phyloP scores from a whole-genome alignment of 2,113 vertebrate species.

The Myiopsitta monachus region DNA sequence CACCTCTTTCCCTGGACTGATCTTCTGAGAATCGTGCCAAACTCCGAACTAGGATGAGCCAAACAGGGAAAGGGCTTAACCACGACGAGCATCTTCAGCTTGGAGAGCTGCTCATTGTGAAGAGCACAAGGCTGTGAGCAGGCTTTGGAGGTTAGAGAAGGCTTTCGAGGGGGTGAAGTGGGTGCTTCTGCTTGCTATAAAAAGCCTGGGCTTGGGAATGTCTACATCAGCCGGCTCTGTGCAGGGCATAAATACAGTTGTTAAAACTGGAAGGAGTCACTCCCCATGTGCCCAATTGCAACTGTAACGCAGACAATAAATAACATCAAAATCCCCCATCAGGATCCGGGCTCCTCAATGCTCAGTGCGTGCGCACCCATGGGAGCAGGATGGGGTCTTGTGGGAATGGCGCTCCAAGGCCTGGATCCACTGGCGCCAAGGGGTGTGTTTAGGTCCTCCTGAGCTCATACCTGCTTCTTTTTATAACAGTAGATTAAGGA shows the following conservation, averaged over 20 bases:
- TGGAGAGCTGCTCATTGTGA: not conserved
- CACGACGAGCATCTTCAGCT: not conserved
- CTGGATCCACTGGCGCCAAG: rapidly evolving
- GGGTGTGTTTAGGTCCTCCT: not conserved
- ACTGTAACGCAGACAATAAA: slow-evolving; percentile 28
- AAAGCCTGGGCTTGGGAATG: slow-evolving; percentile 25
- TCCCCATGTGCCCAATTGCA: not conserved
- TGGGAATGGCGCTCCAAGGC: rapidly evolving
- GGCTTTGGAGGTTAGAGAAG: not conserved
- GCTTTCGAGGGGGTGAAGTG: not conserved
- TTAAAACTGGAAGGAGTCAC: not conserved
- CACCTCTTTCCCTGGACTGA: not conserved
- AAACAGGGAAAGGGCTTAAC: not conserved
- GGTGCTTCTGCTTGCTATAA: slow-evolving; percentile 36
- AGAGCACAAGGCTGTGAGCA: not conserved
- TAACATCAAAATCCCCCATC: rapidly evolving
- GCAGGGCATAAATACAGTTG: not conserved
- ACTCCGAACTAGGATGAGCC: not conserved
- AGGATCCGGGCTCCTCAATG: not conserved
- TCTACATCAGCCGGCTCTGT: not conserved
- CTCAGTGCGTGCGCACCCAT: rapidly evolving
- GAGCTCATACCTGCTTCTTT: not conserved
- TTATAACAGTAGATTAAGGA: not conserved
- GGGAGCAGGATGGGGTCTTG: not conserved
- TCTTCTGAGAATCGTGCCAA: not conserved